Base-by-base conservation (phyloP, 2,888 invertebrate species). In the Agonopterix arenella region DNA sequence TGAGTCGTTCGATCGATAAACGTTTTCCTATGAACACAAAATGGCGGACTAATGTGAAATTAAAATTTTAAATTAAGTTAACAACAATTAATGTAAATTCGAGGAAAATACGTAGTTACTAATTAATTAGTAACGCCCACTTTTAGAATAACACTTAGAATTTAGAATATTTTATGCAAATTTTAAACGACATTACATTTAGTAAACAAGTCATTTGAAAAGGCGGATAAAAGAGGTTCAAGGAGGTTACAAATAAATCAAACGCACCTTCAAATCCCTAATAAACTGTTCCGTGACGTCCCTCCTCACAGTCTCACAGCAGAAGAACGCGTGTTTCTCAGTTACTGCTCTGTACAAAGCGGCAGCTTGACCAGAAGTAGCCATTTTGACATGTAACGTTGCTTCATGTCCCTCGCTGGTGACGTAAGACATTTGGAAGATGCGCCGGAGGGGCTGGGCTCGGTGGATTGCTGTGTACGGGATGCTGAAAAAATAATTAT, bases 251-350 rank as follows among this genome's bases (percentile, higher is more conserved):
- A 40, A 40, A 40, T 40, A 40, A 40, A 40, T 40, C 3, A 40
- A 40, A 40, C 40, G 0, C 68, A 92, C 92, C 91, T 95, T 97
- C 58, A 97, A 90, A 84, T 97, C 97, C 56, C 96, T 91, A 49
- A 96, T 96, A 74, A 95, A 97, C 84, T 97, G 97, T 47, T 95
- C 93, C 0, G 96, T 96, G 48, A 97, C 97, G 52, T 95, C 96
- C 56, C 92, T 94, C 44, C 96, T 91, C 10, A 97, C 97, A 0
- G 97, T 97, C 78, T 97, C 97, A 84, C 97, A 97, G 77, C 96
- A 96, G 83, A 96, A 97, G 89, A 97, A 97, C 44, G 96, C 96
- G 77, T 97, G 96, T 62, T 96, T 96, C 81, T 97, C 97, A 0
- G 97, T 97, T 58, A 97, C 94, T 18, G 96, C 95, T 46, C 97